phyloP scores from a whole-genome alignment of 2,113 vertebrate species.

The Amia ocellicauda region DNA sequence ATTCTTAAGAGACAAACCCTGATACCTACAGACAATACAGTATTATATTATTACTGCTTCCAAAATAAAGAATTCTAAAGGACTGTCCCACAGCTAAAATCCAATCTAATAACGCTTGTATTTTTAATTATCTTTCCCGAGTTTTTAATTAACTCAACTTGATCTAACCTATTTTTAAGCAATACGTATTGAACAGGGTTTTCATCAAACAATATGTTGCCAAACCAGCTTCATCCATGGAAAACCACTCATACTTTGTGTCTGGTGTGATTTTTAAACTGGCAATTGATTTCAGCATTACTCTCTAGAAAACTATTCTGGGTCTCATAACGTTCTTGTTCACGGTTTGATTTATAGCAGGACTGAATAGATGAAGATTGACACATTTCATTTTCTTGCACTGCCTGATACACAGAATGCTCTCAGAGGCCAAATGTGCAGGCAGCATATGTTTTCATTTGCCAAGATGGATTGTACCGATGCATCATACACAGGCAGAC shows the following conservation, averaged over 20 bases:
- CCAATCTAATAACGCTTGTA: no score
- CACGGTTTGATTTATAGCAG: conserved; percentile 8
- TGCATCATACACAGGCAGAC: conserved; percentile 34
- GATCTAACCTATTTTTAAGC: no score
- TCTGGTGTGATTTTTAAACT: conserved; percentile 23
- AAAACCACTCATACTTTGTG: conserved; percentile 5
- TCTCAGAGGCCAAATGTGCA: conserved; percentile 43
- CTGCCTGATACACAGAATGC: conserved; percentile 24
- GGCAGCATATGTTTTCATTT: conserved; percentile 44
- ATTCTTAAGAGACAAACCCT: no score
- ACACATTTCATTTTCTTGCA: conserved; percentile 46
- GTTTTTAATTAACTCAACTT: background rate
- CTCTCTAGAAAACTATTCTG: conserved; percentile 22
- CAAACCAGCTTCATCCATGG: background rate
- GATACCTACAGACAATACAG: no score
- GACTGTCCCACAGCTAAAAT: no score
- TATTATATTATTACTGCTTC: no score
- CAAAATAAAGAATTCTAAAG: no score
- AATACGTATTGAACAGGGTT: background rate
- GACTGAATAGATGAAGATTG: conserved; percentile 41
- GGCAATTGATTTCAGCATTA: conserved; percentile 29
- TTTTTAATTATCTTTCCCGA: no score
- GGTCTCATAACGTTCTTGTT: conserved; percentile 26
- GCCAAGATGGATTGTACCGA: conserved; percentile 43
- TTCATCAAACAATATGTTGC: background rate